These are phyloP conservation scores for Diogma glabrata DNA, from an alignment of 2,888 invertebrate genomes.

Conservation along the genomic window DNA sequence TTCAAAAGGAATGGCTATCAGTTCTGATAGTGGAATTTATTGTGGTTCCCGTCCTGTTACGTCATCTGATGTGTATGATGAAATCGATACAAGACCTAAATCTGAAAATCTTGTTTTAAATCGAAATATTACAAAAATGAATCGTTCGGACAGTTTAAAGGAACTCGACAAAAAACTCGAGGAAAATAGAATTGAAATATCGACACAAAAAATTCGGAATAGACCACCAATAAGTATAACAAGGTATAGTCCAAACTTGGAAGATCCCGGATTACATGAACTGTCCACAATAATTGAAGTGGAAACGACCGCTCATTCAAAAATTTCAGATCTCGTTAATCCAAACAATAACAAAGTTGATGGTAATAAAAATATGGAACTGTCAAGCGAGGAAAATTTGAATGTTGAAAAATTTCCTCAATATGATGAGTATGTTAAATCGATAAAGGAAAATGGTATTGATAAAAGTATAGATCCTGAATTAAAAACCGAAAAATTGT, in stretches of 20 bases:
- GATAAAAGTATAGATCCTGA: conserved; percentile 15
- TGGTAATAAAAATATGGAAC: too few species aligned
- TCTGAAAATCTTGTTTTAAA: conserved; percentile 29
- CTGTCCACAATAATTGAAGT: conserved; percentile 57
- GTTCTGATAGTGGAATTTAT: conserved; percentile 35
- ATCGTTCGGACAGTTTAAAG: too few species aligned
- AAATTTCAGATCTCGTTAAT: too few species aligned
- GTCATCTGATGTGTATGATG: conserved; percentile 25
- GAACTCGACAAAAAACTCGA: too few species aligned
- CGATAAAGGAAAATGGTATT: conserved; percentile 35
- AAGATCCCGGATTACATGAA: conserved; percentile 40
- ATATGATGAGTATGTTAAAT: conserved; percentile 41
- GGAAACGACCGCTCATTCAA: conserved; percentile 39
- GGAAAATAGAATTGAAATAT: background rate
- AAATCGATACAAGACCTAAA: conserved; percentile 13
- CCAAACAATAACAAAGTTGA: too few species aligned
- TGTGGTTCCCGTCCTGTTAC: conserved; percentile 33
- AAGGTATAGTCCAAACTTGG: conserved; percentile 32
- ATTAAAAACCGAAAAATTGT: background rate
- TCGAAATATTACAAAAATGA: background rate
- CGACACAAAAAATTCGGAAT: background rate
- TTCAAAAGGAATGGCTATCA: conserved; percentile 27
- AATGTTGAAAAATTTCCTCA: too few species aligned
- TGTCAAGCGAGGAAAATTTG: background rate
- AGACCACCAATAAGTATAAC: conserved; percentile 13